Percentiles rank a stretch among this genome's conserved stretches.
These are phyloP conservation scores for Lordiphosa clarofinis DNA, from an alignment of 1,140 invertebrate species.

Conservation along the genomic window DNA sequence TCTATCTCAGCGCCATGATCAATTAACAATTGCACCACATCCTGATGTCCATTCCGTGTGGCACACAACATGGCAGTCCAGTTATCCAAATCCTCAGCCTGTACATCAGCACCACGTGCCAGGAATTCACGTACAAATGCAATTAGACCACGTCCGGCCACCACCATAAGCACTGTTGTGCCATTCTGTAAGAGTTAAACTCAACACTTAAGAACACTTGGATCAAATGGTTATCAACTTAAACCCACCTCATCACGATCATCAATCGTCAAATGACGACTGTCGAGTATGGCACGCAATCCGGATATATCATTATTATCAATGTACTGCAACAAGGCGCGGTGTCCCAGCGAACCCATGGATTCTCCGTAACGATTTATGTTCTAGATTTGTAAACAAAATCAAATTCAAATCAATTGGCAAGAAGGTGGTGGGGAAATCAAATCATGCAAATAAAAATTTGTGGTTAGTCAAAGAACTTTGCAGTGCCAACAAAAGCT, in stretches of 20 bases:
- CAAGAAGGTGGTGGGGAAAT: too few relatives aligned
- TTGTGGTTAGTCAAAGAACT: too few relatives aligned
- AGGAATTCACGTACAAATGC: constrained; percentile 91
- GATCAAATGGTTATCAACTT: background rate
- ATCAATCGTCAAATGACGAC: constrained; percentile 90
- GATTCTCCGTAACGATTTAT: constrained; percentile 84
- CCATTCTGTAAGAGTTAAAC: constrained; percentile 85
- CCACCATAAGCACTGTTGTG: constrained; percentile 93
- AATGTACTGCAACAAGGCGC: constrained; percentile 88
- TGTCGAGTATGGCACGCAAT: constrained; percentile 89
- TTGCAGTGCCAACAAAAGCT: too few relatives aligned
- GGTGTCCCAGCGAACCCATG: constrained; percentile 92
- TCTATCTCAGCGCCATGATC: constrained; percentile 94
- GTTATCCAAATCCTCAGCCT: constrained; percentile 94
- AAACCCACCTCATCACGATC: constrained; percentile 92
- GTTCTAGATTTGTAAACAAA: constrained; percentile 42
- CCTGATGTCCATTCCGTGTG: constrained; percentile 92
- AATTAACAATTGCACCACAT: constrained; percentile 90
- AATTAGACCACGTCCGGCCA: constrained; percentile 88
- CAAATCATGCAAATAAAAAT: too few relatives aligned
- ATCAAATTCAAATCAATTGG: background rate
- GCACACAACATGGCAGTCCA: constrained; percentile 96
- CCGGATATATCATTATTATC: constrained; percentile 89
- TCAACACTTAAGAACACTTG: background rate
- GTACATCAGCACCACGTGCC: constrained; percentile 92